Evolutionary conservation across 2,113 vertebrate genomes (phyloP).

Genomic region (Haplotaxodon microlepis): DNA sequence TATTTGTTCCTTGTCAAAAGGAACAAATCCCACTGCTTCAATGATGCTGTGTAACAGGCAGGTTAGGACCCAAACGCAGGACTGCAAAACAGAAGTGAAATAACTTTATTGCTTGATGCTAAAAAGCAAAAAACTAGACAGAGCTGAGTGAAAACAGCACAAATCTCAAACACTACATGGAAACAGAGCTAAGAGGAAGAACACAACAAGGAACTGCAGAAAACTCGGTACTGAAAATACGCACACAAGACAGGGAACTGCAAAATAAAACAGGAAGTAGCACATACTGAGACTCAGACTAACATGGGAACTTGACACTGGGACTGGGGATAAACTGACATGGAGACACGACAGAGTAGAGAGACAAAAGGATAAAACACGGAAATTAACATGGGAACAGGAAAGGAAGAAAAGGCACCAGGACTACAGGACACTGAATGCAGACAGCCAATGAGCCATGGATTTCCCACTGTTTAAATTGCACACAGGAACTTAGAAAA

Average conservation of each 20-base stretch:
- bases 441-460: background rate
- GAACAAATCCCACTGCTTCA: background rate
- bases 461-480: background rate
- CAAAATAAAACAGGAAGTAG: background rate
- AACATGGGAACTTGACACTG: background rate
- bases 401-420: accelerated
- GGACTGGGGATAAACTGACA: background rate
- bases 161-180: background rate
- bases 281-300: background rate
- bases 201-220: background rate
- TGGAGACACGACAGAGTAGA: background rate
- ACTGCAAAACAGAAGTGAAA: background rate
- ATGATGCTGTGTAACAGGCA: background rate
- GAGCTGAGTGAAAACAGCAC: accelerated
- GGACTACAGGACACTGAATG: background rate
- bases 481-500: background rate
- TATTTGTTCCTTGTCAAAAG: background rate
- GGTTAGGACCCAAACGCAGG: background rate
- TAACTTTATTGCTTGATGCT: background rate
- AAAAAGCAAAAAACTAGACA: background rate
- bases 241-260: background rate
- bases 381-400: background rate
- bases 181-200: background rate
- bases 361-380: background rate
- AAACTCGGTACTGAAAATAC: accelerated